phyloP scores from a whole-genome alignment of 2,797 vertebrate genomes.

The Galagoides demidoff region DNA sequence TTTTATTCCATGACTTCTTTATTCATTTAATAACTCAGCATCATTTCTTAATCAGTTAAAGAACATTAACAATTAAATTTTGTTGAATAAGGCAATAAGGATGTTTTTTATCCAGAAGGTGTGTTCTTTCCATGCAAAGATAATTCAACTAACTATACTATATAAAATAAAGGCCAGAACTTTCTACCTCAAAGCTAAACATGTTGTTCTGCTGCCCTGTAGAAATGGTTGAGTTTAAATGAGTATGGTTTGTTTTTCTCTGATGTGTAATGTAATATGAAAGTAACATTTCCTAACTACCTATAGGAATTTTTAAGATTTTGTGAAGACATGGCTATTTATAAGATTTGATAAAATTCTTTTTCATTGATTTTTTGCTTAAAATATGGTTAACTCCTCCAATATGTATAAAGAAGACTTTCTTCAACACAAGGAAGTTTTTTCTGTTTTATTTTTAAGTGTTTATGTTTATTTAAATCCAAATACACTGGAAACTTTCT shows the following conservation, averaged over 20 bases:
- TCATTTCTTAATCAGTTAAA: not conserved
- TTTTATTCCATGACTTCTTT: not conserved
- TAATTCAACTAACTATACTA: not conserved
- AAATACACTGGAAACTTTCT: not conserved
- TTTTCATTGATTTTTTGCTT: conserved; percentile 46
- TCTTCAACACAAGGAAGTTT: not conserved
- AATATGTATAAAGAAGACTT: not conserved
- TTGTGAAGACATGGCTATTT: not conserved
- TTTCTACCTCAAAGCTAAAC: conserved; percentile 22
- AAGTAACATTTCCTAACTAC: not conserved
- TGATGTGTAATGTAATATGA: not conserved
- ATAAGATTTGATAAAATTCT: not conserved
- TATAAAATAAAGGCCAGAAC: not conserved
- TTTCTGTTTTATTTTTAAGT: not conserved
- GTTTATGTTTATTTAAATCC: not conserved
- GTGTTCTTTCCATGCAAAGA: not conserved
- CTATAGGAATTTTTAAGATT: not conserved
- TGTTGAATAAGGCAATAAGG: not conserved
- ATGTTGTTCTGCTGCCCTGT: not conserved
- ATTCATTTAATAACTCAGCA: not conserved
- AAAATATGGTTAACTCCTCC: not conserved
- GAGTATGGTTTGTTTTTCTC: not conserved
- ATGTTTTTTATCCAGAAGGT: not conserved
- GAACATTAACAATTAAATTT: not conserved
- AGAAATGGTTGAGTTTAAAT: conserved; percentile 10